Conservation (phyloP, 2,888 invertebrate genomes). For the Plemyria rubiginata region DNA sequence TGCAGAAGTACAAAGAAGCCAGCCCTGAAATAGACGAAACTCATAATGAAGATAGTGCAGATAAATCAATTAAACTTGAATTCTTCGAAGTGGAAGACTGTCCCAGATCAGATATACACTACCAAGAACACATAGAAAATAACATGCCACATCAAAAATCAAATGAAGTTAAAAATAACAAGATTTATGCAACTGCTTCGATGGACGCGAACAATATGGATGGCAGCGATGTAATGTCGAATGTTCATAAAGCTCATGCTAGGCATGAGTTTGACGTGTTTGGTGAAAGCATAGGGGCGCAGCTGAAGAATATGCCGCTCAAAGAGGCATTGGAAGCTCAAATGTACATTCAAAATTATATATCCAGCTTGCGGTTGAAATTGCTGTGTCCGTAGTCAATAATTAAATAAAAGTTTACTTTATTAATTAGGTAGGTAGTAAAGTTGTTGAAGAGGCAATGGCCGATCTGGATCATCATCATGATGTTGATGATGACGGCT, state of each 20-base stretch:
- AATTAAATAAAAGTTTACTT: too few relatives aligned
- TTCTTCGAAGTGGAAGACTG: not conserved
- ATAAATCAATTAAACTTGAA: not conserved
- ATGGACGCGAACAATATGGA: too few relatives aligned
- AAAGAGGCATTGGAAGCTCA: slow-evolving; percentile 35
- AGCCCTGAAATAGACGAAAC: not conserved
- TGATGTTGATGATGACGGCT: too few relatives aligned
- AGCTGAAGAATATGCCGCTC: slow-evolving; percentile 33
- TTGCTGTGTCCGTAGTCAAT: not conserved
- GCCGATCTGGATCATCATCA: too few relatives aligned
- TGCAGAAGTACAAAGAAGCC: not conserved
- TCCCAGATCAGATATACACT: not conserved
- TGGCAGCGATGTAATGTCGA: too few relatives aligned
- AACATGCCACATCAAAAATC: not conserved
- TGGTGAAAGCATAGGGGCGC: slow-evolving; percentile 36
- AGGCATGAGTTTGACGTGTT: slow-evolving; percentile 38
- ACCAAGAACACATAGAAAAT: not conserved
- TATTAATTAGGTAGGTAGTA: too few relatives aligned
- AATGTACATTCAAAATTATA: slow-evolving; percentile 38
- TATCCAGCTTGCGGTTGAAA: slow-evolving; percentile 32
- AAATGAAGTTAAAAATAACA: not conserved
- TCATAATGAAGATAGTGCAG: not conserved
- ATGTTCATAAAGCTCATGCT: not conserved
- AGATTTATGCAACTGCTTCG: not conserved
- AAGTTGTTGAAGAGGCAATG: too few relatives aligned